phyloP scores from a whole-genome alignment of 2,113 vertebrate species.

The Ia io region DNA sequence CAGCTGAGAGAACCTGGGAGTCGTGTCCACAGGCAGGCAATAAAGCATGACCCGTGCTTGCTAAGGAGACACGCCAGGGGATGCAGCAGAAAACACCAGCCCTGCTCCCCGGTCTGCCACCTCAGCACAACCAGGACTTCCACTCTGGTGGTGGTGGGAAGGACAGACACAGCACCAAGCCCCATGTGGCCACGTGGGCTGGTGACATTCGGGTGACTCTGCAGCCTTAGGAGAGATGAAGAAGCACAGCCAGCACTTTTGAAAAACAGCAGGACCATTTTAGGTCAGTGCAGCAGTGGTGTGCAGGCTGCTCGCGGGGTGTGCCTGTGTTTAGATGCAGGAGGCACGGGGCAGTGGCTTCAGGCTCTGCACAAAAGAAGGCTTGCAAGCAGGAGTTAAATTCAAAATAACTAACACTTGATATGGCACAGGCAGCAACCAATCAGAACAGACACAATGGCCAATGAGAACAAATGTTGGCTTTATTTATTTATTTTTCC shows the following conservation, averaged over 20 bases:
- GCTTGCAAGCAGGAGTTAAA: not conserved
- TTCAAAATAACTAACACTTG: not conserved
- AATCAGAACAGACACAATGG: not conserved
- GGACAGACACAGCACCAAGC: not conserved
- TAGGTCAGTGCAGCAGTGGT: not conserved
- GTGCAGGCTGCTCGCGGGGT: not conserved
- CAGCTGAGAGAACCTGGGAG: not conserved
- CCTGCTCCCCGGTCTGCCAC: conserved; percentile 17
- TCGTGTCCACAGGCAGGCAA: not conserved
- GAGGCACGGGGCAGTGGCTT: not conserved
- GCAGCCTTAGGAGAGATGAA: too few relatives aligned
- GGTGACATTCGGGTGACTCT: conserved; percentile 17
- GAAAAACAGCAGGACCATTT: not conserved
- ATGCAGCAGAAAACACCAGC: conserved; percentile 53
- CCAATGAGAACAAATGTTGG: not conserved
- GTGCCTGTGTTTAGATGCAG: fast-evolving
- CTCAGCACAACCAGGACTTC: not conserved
- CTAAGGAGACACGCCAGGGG: conserved; percentile 54
- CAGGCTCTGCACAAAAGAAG: not conserved
- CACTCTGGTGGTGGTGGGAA: fast-evolving
- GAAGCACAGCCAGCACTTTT: not conserved
- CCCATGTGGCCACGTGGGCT: not conserved
- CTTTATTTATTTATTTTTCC: not conserved
- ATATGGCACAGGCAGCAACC: not conserved
- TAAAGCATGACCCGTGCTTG: not conserved